Evolutionary conservation across 2,113 vertebrate species (phyloP).

Genomic region (Brachyistius frenatus): DNA sequence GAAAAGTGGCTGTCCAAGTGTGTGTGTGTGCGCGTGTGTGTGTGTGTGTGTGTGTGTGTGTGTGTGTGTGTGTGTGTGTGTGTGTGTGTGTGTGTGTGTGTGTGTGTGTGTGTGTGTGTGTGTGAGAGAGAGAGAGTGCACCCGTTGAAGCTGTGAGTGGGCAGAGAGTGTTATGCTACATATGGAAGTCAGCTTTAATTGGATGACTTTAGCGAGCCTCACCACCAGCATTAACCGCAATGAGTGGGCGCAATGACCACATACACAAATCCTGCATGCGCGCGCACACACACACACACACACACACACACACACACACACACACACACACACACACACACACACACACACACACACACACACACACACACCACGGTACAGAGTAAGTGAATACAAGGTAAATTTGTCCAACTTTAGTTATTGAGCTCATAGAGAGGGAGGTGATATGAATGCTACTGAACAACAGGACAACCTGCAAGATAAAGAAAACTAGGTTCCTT

Average conservation of each 20-base stretch:
- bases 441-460: no score
- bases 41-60: constrained; percentile 1
- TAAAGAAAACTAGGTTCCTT: no score
- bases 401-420: neutral
- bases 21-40: constrained; percentile 25
- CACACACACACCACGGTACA: neutral
- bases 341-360: neutral
- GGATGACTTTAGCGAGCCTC: constrained; percentile 56
- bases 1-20: neutral
- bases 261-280: neutral
- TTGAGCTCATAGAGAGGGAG: no score
- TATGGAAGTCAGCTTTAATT: constrained; percentile 61
- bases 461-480: no score
- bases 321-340: neutral
- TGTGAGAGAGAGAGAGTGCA: no score
- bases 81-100: constrained; percentile 13
- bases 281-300: neutral
- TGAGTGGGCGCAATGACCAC: constrained; percentile 21
- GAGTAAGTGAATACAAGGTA: neutral
- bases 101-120: constrained; percentile 8
- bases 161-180: constrained; percentile 38
- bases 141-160: constrained; percentile 40
- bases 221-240: constrained; percentile 18
- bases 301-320: neutral
- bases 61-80: neutral